These are phyloP conservation scores for Metellina segmentata DNA, from an alignment of 2,888 invertebrate genomes.

Conservation along the genomic window DNA sequence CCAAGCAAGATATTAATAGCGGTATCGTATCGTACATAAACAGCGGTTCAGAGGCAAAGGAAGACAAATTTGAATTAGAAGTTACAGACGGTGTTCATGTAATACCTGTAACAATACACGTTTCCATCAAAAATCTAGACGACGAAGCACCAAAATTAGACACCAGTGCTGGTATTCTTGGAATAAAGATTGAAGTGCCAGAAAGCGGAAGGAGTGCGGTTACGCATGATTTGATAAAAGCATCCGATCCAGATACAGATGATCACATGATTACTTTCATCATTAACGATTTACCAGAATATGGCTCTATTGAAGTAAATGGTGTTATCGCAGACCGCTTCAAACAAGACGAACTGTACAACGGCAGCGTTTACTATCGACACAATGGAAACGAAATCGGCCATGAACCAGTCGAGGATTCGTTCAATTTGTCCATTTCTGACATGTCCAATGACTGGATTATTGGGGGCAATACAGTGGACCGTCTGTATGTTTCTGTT, in stretches of 20 bases:
- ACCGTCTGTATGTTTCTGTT: slow-evolving; percentile 79
- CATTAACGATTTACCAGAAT: slow-evolving; percentile 79
- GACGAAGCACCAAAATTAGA: slow-evolving; percentile 79
- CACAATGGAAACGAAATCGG: slow-evolving; percentile 81
- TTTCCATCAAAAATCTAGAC: slow-evolving; percentile 79
- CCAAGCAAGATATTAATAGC: slow-evolving; percentile 79
- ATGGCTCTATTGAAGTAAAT: slow-evolving; percentile 79
- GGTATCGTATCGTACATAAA: slow-evolving; percentile 80
- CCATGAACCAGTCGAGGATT: slow-evolving; percentile 78
- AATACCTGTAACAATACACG: slow-evolving; percentile 79
- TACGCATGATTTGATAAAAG: slow-evolving; percentile 78
- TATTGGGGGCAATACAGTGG: slow-evolving; percentile 79
- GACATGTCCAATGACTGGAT: slow-evolving; percentile 79
- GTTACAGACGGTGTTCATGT: slow-evolving; percentile 81
- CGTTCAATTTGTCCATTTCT: slow-evolving; percentile 79
- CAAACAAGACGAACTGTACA: slow-evolving; percentile 80
- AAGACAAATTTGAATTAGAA: slow-evolving; percentile 80
- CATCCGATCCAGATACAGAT: slow-evolving; percentile 80
- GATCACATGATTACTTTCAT: slow-evolving; percentile 79
- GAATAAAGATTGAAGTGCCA: slow-evolving; percentile 79
- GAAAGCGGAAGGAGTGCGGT: slow-evolving; percentile 79
- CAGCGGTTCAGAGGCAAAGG: slow-evolving; percentile 79
- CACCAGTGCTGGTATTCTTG: slow-evolving; percentile 78
- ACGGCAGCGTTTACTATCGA: slow-evolving; percentile 79
- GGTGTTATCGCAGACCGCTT: slow-evolving; percentile 79